A percentile compares a stretch with the other conserved stretches of the same genome.
Evolutionary conservation across 2,888 invertebrate species (phyloP).

Genomic region (Agonum fuliginosum): DNA sequence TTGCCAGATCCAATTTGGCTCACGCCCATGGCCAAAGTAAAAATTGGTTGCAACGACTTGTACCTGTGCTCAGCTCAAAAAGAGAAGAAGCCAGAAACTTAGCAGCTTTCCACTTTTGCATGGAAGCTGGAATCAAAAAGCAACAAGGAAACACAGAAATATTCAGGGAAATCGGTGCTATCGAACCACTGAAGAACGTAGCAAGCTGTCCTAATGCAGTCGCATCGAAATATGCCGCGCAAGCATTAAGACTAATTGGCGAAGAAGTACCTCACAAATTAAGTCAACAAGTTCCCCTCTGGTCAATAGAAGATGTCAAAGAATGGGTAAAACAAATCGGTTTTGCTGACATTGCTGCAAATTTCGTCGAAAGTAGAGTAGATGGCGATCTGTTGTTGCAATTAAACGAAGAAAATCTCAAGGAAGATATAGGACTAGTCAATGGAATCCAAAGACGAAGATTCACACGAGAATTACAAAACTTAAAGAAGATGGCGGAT

Average conservation of each 20-base stretch:
- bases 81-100: constrained; percentile 96
- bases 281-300: constrained; percentile 97
- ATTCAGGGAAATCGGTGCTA: constrained; percentile 95
- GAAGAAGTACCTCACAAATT: constrained; percentile 98
- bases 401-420: constrained; percentile 92
- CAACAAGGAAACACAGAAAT: constrained; percentile 93
- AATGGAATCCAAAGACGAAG: constrained; percentile 95
- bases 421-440: constrained; percentile 92
- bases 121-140: constrained; percentile 99
- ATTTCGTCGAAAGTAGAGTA: constrained; percentile 93
- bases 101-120: constrained; percentile 98
- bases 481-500: constrained; percentile 96
- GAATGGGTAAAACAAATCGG: constrained; percentile 99
- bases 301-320: constrained; percentile 97
- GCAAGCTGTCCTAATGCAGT: constrained; percentile 98
- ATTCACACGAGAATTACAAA: constrained; percentile 94
- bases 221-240: constrained; percentile 97
- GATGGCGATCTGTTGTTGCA: constrained; percentile 97
- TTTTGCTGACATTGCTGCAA: constrained; percentile 87
- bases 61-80: constrained; percentile 95
- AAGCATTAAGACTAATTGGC: constrained; percentile 92
- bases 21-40: constrained; percentile 97
- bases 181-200: constrained; percentile 95
- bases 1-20: constrained; percentile 92
- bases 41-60: constrained; percentile 93